A percentile compares a stretch with the other conserved stretches of the same genome.
Evolutionary conservation across 2,888 invertebrate genomes (phyloP).

Genomic region (Nomada hirtipes): DNA sequence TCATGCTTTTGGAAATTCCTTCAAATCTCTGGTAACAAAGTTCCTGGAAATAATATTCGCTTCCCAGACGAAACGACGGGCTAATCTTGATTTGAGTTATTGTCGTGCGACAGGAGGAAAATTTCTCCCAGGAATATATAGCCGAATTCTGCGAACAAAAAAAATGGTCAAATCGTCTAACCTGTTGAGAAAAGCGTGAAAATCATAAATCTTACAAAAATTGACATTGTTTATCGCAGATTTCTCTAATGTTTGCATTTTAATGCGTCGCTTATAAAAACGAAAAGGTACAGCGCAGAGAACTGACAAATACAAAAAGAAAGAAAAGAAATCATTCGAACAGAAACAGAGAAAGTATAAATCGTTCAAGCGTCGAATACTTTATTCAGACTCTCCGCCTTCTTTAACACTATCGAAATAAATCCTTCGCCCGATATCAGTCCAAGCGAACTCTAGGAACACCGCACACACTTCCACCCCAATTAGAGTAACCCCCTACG

Average conservation of each 20-base stretch:
- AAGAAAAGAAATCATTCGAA: neutral
- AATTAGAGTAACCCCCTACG: no score
- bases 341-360: neutral
- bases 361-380: conserved; percentile 4
- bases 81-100: conserved; percentile 37
- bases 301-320: no score
- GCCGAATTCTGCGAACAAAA: neutral
- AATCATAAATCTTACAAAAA: neutral
- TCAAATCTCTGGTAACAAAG: conserved; percentile 24
- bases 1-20: conserved; percentile 48
- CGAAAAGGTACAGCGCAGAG: no score
- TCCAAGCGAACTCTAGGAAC: neutral
- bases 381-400: neutral
- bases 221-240: no score
- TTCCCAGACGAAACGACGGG: conserved; percentile 27
- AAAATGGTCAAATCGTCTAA: no score
- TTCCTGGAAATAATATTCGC: conserved; percentile 44
- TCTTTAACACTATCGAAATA: neutral
- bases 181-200: neutral
- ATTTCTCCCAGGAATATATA: no score
- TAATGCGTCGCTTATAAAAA: no score
- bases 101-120: neutral
- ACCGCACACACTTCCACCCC: no score
- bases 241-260: no score
- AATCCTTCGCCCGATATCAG: neutral